These are phyloP conservation scores for Sesamia inferens DNA, from an alignment of 2,888 invertebrate species.

Conservation along the genomic window DNA sequence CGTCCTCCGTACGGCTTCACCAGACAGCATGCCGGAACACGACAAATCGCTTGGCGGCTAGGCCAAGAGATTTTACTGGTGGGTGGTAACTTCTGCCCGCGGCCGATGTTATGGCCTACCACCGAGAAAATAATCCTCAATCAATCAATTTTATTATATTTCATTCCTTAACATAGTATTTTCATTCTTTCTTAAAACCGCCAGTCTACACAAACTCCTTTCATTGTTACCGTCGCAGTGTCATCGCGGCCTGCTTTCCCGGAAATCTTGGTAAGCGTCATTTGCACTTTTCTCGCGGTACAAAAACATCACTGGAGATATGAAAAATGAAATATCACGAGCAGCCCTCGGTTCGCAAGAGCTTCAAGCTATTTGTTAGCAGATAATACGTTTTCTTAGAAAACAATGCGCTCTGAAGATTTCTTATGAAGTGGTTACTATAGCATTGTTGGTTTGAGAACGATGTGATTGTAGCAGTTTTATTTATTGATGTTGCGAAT, in stretches of 20 bases:
- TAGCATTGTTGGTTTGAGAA: constrained; percentile 32
- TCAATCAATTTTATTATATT: no score
- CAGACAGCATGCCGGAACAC: no score
- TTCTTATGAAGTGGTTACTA: constrained; percentile 34
- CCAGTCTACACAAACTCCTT: constrained; percentile 67
- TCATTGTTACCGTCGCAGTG: constrained; percentile 69
- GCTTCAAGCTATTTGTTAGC: constrained; percentile 59
- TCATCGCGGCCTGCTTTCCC: constrained; percentile 74
- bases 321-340: constrained; percentile 87
- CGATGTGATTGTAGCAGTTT: constrained; percentile 24
- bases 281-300: constrained; percentile 83
- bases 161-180: no score
- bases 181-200: constrained; percentile 37
- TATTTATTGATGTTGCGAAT: constrained; percentile 9
- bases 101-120: no score
- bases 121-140: no score
- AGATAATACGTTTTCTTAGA: constrained; percentile 61
- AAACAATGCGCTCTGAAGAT: constrained; percentile 52
- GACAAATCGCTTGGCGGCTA: no score
- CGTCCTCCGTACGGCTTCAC: no score
- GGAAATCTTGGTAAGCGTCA: constrained; percentile 84
- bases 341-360: constrained; percentile 67
- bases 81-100: no score
- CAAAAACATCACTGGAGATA: constrained; percentile 79
- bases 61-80: no score